phyloP scores from a whole-genome alignment of 1,140 invertebrate genomes.

The Papilio dardanus region DNA sequence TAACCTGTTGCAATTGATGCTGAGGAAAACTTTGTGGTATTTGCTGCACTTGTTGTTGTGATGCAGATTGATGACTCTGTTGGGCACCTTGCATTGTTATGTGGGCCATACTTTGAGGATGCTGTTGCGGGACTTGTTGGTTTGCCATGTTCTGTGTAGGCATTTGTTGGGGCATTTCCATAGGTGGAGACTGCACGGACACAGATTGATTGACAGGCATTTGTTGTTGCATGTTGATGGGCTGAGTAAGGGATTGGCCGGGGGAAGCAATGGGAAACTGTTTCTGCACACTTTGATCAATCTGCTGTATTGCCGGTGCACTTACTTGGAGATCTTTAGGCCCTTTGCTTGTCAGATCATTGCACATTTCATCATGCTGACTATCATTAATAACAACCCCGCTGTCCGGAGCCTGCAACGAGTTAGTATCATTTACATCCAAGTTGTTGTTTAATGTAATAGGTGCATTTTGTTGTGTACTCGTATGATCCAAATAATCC shows the following conservation, averaged over 20 bases:
- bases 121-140: conserved; percentile 74
- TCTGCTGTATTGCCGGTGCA: conserved; percentile 72
- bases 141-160: conserved; percentile 72
- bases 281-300: conserved; percentile 76
- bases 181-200: conserved; percentile 79
- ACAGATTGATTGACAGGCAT: conserved; percentile 77
- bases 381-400: conserved; percentile 80
- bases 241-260: conserved; percentile 79
- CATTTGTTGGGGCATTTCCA: conserved; percentile 80
- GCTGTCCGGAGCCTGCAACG: conserved; percentile 75
- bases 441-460: conserved; percentile 79
- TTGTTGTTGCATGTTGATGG: conserved; percentile 78
- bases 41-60: conserved; percentile 77
- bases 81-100: conserved; percentile 75
- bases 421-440: conserved; percentile 70
- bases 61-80: conserved; percentile 67
- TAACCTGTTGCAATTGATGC: conserved; percentile 82
- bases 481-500: conserved; percentile 96
- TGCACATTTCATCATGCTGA: conserved; percentile 78
- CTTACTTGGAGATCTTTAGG: conserved; percentile 76
- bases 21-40: conserved; percentile 83
- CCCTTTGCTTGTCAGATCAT: conserved; percentile 73
- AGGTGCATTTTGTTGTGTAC: conserved; percentile 82
- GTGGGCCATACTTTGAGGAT: conserved; percentile 81
- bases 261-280: conserved; percentile 81